Conservation (phyloP, 2,888 invertebrate species). For the Clunio marinus region DNA sequence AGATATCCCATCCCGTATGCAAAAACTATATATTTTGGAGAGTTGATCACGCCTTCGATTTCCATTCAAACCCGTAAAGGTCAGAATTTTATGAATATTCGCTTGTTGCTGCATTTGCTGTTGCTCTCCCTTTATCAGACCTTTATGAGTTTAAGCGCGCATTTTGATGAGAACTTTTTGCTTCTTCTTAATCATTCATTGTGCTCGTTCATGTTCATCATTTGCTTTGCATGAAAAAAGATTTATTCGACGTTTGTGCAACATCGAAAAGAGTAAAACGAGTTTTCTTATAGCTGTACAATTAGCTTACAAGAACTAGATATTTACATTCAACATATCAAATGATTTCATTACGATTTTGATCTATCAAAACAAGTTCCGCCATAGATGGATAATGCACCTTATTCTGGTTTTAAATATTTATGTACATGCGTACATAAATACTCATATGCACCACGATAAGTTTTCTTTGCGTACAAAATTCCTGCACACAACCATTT, state of each 20-base stretch:
- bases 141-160: slow-evolving; percentile 25
- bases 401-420: no score
- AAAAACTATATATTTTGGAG: slow-evolving; percentile 37
- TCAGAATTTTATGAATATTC: slow-evolving; percentile 39
- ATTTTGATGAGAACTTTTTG: slow-evolving; percentile 27
- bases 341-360: slow-evolving; percentile 19
- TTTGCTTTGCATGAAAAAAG: neutral
- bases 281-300: slow-evolving; percentile 23
- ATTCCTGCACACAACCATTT: neutral
- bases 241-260: neutral
- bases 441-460: neutral
- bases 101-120: neutral
- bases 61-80: slow-evolving; percentile 34
- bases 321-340: no score
- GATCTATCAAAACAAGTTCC: slow-evolving; percentile 13
- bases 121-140: slow-evolving; percentile 1
- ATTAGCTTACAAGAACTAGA: slow-evolving; percentile 29
- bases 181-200: no score
- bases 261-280: neutral
- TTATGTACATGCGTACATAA: neutral
- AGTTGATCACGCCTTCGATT: slow-evolving; percentile 36
- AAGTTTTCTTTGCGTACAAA: neutral
- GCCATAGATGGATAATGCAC: slow-evolving; percentile 33
- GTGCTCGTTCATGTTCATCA: neutral
- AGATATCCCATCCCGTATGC: slow-evolving; percentile 34